Base-by-base conservation (phyloP, 2,113 vertebrate species). In the Trichomycterus rosablanca region DNA sequence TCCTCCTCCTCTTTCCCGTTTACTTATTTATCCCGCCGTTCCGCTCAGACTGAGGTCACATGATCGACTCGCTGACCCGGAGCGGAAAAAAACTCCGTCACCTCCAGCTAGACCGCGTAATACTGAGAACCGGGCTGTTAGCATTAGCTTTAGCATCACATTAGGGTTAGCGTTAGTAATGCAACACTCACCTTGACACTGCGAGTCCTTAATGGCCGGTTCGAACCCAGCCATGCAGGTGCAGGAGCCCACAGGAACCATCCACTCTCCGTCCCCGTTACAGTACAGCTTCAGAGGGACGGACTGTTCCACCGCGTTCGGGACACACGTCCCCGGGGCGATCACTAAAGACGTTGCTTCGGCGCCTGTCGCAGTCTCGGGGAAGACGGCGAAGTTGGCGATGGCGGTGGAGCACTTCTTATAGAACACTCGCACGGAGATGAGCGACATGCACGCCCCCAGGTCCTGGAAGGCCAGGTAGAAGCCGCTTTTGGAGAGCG, bases 391-490 rank as follows among this genome's bases (percentile, higher is more conserved):
- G 50, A 97, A 97, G 85, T 94, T 90, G 60, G 93, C 94, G 1
- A 94, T 95, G 35, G 91, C 94, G 65, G 91, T 91, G 20, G 95
- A 93, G 73, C 96, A 99, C 71, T 98, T 99, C 79, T 97, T 98
- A 73, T 97, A 99, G 86, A 97, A 97, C 56, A 93, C 92, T 3
- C 96, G 89, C 60, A 99, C 93, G 0, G 96, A 98, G 82, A 99
- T 98, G 74, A 99, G 90, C 0, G 95, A 99, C 93, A 99, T 93
- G 83, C 96, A 99, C 55, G 95, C 93, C 0, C 96, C 96, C 54
- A 98, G 85, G 73, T 99, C 96, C 83, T 99, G 96, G 82, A 98
- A 99, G 44, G 96, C 96, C 80, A 99, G 74, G 76, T 99, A 99
- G 86, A 99, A 99, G 37, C 96, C 96, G 1, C 89, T 91, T 79